These are phyloP conservation scores for Cosmia pyralina DNA, from an alignment of 2,888 invertebrate genomes.

Conservation along the genomic window DNA sequence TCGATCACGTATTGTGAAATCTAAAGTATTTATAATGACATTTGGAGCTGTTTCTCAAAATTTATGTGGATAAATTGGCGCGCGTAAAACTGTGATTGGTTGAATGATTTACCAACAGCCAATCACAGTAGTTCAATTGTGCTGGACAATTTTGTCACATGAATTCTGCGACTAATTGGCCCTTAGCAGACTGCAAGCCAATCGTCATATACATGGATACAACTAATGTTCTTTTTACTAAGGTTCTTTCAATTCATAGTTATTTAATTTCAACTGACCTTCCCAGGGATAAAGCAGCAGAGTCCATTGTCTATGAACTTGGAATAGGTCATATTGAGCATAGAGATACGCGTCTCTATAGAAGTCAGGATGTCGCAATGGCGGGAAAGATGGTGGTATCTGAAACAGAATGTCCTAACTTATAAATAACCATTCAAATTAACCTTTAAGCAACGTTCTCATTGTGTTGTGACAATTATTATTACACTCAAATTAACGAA, in stretches of 20 bases:
- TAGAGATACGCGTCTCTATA: slow-evolving; percentile 97
- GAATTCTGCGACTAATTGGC: background rate
- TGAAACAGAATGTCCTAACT: slow-evolving; percentile 68
- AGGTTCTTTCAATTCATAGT: background rate
- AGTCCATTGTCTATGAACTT: slow-evolving; percentile 96
- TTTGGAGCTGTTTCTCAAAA: too few relatives aligned
- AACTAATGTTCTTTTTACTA: too few relatives aligned
- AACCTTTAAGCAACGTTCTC: slow-evolving; percentile 17
- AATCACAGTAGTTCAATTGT: background rate
- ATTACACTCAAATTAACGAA: background rate
- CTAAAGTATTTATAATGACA: background rate
- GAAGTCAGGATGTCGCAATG: slow-evolving; percentile 97
- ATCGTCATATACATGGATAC: background rate
- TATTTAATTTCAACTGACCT: slow-evolving; percentile 89
- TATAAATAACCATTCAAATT: background rate
- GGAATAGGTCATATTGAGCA: slow-evolving; percentile 97
- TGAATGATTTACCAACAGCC: background rate
- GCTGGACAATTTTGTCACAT: background rate
- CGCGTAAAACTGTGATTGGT: background rate
- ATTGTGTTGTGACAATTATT: slow-evolving; percentile 13
- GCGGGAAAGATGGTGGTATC: slow-evolving; percentile 95
- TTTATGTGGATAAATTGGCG: background rate
- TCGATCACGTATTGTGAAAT: background rate
- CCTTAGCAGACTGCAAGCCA: background rate
- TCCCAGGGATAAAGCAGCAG: slow-evolving; percentile 98